Percentiles rank a stretch among this genome's conserved stretches.
These are phyloP conservation scores for Nothocercus julius DNA, from an alignment of 2,113 vertebrate genomes.

Conservation along the genomic window DNA sequence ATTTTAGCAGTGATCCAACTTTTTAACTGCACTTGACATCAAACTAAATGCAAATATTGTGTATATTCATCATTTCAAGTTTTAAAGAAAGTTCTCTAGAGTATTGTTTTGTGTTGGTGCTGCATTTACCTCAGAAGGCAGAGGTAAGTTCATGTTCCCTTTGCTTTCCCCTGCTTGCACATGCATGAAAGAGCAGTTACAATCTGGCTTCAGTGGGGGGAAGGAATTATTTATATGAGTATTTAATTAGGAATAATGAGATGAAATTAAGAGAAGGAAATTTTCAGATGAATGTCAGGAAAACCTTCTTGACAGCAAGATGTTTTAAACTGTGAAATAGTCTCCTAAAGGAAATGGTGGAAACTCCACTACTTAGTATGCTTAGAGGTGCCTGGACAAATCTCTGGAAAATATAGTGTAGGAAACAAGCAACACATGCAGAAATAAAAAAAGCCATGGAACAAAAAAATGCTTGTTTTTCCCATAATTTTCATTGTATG, in stretches of 20 bases:
- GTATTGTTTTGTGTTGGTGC: accelerated
- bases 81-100: neutral
- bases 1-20: neutral
- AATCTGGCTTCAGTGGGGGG: neutral
- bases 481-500: neutral
- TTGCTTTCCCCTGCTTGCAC: neutral
- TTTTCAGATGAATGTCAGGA: conserved; percentile 29
- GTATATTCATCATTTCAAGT: neutral
- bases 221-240: neutral
- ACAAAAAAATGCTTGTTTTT: neutral
- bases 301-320: neutral
- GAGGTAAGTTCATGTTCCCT: neutral
- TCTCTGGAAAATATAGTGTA: neutral
- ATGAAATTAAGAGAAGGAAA: conserved; percentile 24
- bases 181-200: neutral
- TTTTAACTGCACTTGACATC: neutral
- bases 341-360: neutral
- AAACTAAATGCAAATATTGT: neutral
- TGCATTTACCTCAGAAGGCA: neutral
- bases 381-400: neutral
- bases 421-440: neutral
- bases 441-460: neutral
- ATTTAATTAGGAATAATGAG: neutral
- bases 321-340: neutral
- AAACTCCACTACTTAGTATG: neutral